Evolutionary conservation across 2,888 invertebrate genomes (phyloP).

Genomic region (Athalia cordata): DNA sequence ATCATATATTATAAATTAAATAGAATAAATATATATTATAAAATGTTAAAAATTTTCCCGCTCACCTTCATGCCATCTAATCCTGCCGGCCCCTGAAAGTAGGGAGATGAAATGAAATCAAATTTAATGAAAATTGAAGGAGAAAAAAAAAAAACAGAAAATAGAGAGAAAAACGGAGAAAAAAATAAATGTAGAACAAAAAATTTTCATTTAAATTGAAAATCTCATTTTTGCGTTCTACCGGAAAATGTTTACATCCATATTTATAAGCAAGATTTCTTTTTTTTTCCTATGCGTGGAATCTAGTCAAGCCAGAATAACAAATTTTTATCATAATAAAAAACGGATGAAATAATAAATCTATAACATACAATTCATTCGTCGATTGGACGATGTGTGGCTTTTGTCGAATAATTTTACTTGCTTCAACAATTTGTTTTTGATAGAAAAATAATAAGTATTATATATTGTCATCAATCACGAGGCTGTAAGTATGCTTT

Average conservation of each 20-base stretch:
- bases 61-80: slow-evolving; percentile 97
- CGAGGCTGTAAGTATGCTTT: slow-evolving; percentile 27
- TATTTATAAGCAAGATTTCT: slow-evolving; percentile 57
- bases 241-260: slow-evolving; percentile 69
- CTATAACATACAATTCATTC: background rate
- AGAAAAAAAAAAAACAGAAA: slow-evolving; percentile 52
- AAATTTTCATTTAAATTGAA: slow-evolving; percentile 54
- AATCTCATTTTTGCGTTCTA: background rate
- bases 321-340: background rate
- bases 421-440: too few species aligned
- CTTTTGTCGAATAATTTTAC: too few species aligned
- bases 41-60: slow-evolving; percentile 62
- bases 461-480: slow-evolving; percentile 2
- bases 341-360: slow-evolving; percentile 3
- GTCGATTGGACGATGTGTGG: too few species aligned
- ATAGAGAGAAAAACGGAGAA: slow-evolving; percentile 56
- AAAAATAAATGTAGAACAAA: slow-evolving; percentile 70
- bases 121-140: slow-evolving; percentile 63
- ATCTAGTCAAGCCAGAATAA: background rate
- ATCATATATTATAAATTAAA: slow-evolving; percentile 45
- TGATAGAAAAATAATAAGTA: slow-evolving; percentile 48
- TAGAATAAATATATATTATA: slow-evolving; percentile 31
- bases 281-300: slow-evolving; percentile 52
- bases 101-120: slow-evolving; percentile 76
- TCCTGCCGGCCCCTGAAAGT: slow-evolving; percentile 90